Percentiles rank a stretch among this genome's conserved stretches.
phyloP scores from a whole-genome alignment of 2,888 invertebrate species.

The Drosophila niveifrons region DNA sequence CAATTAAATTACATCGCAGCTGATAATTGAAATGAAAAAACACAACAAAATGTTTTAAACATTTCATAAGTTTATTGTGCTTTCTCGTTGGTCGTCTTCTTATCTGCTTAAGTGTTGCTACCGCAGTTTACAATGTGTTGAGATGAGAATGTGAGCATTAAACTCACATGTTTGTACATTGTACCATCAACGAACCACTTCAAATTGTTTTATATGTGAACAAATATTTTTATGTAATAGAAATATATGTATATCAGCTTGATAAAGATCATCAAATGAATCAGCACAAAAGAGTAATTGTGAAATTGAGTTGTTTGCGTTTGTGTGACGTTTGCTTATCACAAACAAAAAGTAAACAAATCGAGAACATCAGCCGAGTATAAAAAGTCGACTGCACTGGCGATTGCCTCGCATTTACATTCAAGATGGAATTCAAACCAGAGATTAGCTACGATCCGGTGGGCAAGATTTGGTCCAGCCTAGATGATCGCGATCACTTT shows the following conservation, averaged over 20 bases:
- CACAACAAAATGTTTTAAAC: too few relatives aligned
- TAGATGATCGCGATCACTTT: slow-evolving; percentile 20
- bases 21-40: background rate
- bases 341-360: slow-evolving; percentile 1
- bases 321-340: slow-evolving; percentile 22
- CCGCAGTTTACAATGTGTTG: background rate
- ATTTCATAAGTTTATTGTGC: background rate
- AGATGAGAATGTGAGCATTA: background rate
- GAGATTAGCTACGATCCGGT: slow-evolving; percentile 24
- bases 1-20: background rate
- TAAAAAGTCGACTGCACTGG: slow-evolving; percentile 2
- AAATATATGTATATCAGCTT: slow-evolving; percentile 3
- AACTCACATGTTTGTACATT: background rate
- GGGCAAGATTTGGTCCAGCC: slow-evolving; percentile 26
- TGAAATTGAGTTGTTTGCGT: slow-evolving; percentile 9
- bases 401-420: slow-evolving; percentile 1
- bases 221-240: background rate
- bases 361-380: background rate
- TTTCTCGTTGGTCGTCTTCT: background rate
- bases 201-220: background rate
- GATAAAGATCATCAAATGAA: background rate
- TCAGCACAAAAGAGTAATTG: slow-evolving; percentile 9
- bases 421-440: slow-evolving; percentile 26
- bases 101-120: background rate
- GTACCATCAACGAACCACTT: background rate